Evolutionary conservation across 2,888 invertebrate species (phyloP), one percentile per base, ranked within the genome.

Genomic region (Xylophagus ater): DNA sequence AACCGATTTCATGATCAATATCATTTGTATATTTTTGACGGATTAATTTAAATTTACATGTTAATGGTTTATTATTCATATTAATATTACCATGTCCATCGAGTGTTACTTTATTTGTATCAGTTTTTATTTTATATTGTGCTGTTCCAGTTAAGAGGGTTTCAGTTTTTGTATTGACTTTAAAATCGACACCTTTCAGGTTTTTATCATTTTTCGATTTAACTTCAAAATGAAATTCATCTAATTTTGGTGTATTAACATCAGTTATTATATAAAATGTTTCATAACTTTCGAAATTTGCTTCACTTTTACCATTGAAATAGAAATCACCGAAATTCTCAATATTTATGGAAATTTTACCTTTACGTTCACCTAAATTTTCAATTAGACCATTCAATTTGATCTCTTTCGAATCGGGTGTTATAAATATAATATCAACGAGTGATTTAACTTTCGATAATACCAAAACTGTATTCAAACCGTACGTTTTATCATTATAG

Each of bases 11-110:
- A 26, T 74, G 74, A 52, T 82, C 60, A 0, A 46, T 34, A 2
- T 35, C 70, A 35, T 74, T 69, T 4, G 74, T 73, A 34, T 80
- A 69, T 13, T 70, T 56, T 43, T 81, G 77, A 31, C 74, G 69
- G 41, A 77, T 76, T 52, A 79, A 76, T 51, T 82, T 83, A 65
- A 86, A 85, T 58, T 75, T 81, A 1, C 79, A 77, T 10, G 75
- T 74, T 48, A 77, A 76, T 42, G 74, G 70, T 37, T 78, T 73
- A 2, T 81, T 78, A 38, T 74, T 72, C n/a, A 80, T 68, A 51
- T 76, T 78, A 12, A 85, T 66, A 26, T 72, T 74, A 2, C 86
- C 86, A 6, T 76, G 77, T 1, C 85, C 86, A 56, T 86, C 85
- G 6, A 84, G 67, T 38, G 80, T 77, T 36, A 72, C 69, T 56